Percentiles rank a stretch among this genome's conserved stretches.
Evolutionary conservation across 2,797 vertebrate genomes (phyloP).

Genomic region (Bufotes viridis): DNA sequence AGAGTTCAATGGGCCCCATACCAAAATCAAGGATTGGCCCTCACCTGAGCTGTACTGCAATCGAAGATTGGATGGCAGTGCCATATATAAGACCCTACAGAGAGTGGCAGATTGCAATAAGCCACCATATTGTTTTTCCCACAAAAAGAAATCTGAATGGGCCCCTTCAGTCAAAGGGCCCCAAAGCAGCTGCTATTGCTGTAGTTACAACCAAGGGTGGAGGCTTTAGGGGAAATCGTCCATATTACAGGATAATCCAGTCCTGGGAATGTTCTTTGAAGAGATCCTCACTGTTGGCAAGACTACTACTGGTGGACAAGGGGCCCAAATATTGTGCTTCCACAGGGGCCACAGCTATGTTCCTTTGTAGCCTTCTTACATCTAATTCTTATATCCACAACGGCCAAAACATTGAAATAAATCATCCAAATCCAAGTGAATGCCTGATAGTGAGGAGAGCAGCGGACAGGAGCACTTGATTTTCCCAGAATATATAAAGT

Average conservation of each 20-base stretch:
- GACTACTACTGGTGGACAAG: background rate
- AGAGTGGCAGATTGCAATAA: background rate
- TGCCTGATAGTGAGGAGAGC: background rate
- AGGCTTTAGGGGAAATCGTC: background rate
- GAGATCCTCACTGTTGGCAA: background rate
- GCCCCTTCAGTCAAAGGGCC: background rate
- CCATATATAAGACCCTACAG: too few species aligned
- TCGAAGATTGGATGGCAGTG: too few species aligned
- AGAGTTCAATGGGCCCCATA: too few species aligned
- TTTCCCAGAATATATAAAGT: background rate
- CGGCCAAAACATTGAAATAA: background rate
- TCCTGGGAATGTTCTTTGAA: background rate
- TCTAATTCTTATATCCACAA: background rate
- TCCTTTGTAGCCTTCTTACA: background rate
- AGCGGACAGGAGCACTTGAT: background rate
- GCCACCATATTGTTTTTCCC: background rate
- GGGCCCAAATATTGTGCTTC: background rate
- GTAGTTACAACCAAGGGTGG: background rate
- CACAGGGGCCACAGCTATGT: background rate
- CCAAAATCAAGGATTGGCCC: too few species aligned
- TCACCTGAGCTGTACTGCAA: too few species aligned
- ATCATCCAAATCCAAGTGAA: background rate
- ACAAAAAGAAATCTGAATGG: background rate
- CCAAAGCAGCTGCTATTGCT: background rate
- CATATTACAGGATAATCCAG: background rate